Evolutionary conservation across 2,113 vertebrate species (phyloP), one percentile per base, ranked within the genome.

Genomic region (Nansenia antarctica): DNA sequence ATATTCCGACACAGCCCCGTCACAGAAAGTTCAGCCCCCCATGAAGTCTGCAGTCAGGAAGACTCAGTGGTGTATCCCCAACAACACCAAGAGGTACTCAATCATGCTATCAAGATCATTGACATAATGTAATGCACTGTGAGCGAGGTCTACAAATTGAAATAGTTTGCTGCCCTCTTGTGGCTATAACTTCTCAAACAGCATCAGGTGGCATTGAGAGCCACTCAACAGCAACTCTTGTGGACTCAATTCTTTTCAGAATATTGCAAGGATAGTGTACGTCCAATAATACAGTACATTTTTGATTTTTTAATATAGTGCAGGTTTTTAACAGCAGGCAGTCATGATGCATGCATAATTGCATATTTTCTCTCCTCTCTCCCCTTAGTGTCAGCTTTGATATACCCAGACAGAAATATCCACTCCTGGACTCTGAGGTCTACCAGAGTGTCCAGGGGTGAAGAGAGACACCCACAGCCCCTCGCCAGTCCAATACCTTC

Each of bases 361-460:
- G 14, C 31, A 65, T 31, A 11, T 52, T 20, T 49, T 18, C 8
- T 0, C 34, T 6, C 1, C 29, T 64, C 5, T 31, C 35, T 39
- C 9, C 11, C 22, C 6, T 14, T 42, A 14, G 22, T 24, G 9
- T 26, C 61, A 78, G 82, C 49, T 77, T 69, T 0, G 90, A 90
- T 22, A n/a, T 45, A 5, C 29, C 82, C 67, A 83, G 86, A 82
- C 42, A 74, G 29, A 81, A 80, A 55, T 64, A 87, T 39, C 89
- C 58, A 37, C 57, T 55, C 3, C 52, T 42, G 3, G 30, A 47
- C 8, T 52, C 59, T 8, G 72, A 94, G 45, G 93, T 92, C 0
- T 92, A 86, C 71, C 93, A 93, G 83, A 93, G 92, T 91, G 86
- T 93, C 39, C 92, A 92, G 79, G 91, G 92, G 67, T 92, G 92